Base-by-base conservation (phyloP, 2,888 invertebrate species). In the Rotaria magnacalcarata region DNA sequence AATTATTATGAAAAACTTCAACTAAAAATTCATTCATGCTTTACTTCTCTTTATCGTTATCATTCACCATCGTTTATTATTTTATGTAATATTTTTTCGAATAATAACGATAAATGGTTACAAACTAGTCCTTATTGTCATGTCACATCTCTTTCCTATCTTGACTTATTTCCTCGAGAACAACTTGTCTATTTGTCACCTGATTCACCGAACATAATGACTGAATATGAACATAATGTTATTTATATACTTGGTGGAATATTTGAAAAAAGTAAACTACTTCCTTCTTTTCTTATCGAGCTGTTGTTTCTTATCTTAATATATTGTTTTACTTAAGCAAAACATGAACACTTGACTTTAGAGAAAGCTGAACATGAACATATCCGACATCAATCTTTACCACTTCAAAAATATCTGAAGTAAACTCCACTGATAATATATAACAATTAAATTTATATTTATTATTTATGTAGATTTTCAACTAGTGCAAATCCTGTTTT, bases 21-120 rank as follows among this genome's bases (percentile, higher is more conserved):
- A 67, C 34, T 67, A 34, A 67, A 67, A 67, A 67, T 67, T 67
- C 67, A 67, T 67, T 67, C 67, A 7, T 67, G 67, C 7, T 67
- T 67, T 19, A 67, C 67, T 67, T 16, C 41, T 27, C 27, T 67
- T 0, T 19, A 67, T 67, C 67, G 67, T n/a, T 67, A 67, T 67
- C 67, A 67, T 67, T 67, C 67, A 34, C 67, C 67, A 34, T 67
- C 67, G 4, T 67, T 67, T 67, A 34, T 67, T 19, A 27, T 67
- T 34, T 5, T 67, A 34, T 67, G 67, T 67, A 67, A 67, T 19
- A 6, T 67, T 6, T 14, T 16, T 67, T 34, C 27, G 11, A 67
- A 41, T 67, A 34, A 34, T 14, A 41, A 67, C 16, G 67, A 34
- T 19, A 67, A 34, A 67, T 67, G 6, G 34, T 19, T 67, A 19